Base-by-base conservation (phyloP, 2,888 invertebrate genomes). In the Drosophila koepferae region DNA sequence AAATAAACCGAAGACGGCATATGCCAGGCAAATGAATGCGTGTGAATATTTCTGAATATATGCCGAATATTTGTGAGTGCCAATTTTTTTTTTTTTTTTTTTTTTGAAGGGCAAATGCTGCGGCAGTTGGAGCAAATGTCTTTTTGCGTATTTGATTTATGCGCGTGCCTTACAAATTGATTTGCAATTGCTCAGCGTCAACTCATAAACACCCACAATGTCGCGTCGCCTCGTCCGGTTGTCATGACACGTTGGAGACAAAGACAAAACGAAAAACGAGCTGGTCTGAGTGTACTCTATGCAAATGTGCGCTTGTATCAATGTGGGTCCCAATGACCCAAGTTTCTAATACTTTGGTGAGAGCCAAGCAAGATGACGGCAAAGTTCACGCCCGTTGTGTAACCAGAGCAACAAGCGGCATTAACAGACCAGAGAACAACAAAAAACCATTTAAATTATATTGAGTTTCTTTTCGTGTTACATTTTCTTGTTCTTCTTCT, bases 101-200 rank as follows among this genome's bases (percentile, higher is more conserved):
- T 77, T 82, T 72, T 86, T 84, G 72, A 63, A 70, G 74, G 74
- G 74, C 74, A 79, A 76, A 71, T 46, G 44, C 62, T 64, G 51
- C 73, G 68, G 69, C 80, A 87, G 86, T 89, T 65, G 76, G 58
- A 68, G 67, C 90, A 82, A 82, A 85, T 87, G 88, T 72, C 63
- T 75, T 85, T 85, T 78, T 48, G 62, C 59, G 60, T 80, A 63
- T 89, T 85, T 89, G 90, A 85, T 85, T 85, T 89, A 85, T 85
- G 71, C 59, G 72, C 69, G 69, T 67, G 82, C 77, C 73, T 44
- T 34, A 68, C 74, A 85, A 85, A 85, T 85, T 89, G 90, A 87
- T 89, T 85, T 89, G 80, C 86, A 85, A 85, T 85, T 89, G 85
- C 72, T 63, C 56, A 51, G 72, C 62, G 53, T 66, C 67, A 60